Conservation (phyloP, 2,113 vertebrate genomes). For the Pagrus major region DNA sequence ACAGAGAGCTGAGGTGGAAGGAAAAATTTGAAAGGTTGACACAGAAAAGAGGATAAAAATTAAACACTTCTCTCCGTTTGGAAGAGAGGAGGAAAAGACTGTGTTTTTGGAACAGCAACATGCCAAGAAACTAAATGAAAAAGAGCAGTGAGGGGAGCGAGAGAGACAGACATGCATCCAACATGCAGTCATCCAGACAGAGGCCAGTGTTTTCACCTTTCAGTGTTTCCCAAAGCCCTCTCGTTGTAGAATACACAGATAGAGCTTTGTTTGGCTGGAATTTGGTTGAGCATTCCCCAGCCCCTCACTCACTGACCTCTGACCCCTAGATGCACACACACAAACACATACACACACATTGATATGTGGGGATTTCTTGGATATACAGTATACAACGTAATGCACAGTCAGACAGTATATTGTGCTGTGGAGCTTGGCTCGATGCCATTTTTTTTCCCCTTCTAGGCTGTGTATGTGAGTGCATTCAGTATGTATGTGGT, state of each 20-base stretch:
- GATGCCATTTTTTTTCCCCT: slow-evolving; percentile 28
- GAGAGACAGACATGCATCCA: slow-evolving; percentile 5
- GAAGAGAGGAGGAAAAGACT: slow-evolving; percentile 1
- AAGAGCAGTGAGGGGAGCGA: neutral
- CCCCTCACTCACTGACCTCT: slow-evolving; percentile 62
- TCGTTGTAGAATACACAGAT: slow-evolving; percentile 54
- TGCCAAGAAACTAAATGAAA: slow-evolving; percentile 15
- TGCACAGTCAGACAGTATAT: slow-evolving; percentile 31
- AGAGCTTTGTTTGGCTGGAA: slow-evolving; percentile 76
- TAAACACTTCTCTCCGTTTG: neutral
- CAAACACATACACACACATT: slow-evolving; percentile 51
- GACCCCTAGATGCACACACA: slow-evolving; percentile 51
- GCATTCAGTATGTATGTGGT: neutral
- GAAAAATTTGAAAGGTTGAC: neutral
- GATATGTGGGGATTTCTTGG: slow-evolving; percentile 58
- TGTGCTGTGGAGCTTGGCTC: slow-evolving; percentile 19
- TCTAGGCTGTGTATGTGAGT: slow-evolving; percentile 11
- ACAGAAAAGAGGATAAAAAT: neutral
- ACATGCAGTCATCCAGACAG: slow-evolving; percentile 54
- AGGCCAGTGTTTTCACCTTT: slow-evolving; percentile 67
- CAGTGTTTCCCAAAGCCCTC: slow-evolving; percentile 43
- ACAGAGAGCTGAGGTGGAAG: neutral
- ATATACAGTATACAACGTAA: slow-evolving; percentile 53
- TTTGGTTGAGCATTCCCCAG: slow-evolving; percentile 69
- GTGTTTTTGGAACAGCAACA: slow-evolving; percentile 22